Conservation (phyloP, 2,113 vertebrate species). For the Sialia sialis region DNA sequence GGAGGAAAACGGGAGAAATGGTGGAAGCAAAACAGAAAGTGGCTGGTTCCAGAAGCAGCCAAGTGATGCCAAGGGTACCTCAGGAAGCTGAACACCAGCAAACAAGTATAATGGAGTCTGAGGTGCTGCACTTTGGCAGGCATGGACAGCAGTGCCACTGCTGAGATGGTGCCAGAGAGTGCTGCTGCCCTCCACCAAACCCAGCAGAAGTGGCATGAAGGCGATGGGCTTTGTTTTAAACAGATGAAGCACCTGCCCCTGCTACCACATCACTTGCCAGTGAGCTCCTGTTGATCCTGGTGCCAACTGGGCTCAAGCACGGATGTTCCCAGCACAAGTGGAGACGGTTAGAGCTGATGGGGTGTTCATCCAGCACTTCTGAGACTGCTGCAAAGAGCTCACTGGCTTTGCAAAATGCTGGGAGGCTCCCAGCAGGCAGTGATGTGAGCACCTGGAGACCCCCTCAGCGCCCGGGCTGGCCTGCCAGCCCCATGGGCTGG, state of each 20-base stretch:
- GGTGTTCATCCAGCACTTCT: not conserved
- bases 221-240: not conserved
- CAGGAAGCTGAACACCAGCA: not conserved
- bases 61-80: not conserved
- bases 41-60: not conserved
- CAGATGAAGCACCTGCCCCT: conserved; percentile 19
- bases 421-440: not conserved
- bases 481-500: not conserved
- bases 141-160: not conserved
- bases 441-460: not conserved
- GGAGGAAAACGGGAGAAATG: not conserved
- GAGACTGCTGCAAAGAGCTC: not conserved
- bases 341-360: not conserved
- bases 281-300: not conserved
- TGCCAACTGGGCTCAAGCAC: not conserved
- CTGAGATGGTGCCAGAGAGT: rapidly evolving
- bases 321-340: not conserved
- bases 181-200: not conserved
- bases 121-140: not conserved
- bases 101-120: not conserved
- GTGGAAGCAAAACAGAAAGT: not conserved
- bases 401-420: not conserved
- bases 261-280: not conserved
- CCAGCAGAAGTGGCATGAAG: not conserved
- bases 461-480: not conserved